Evolutionary conservation across 1,140 invertebrate genomes (phyloP), one percentile per base, ranked within the genome.

Genomic region (Ostrea denselamellosa): DNA sequence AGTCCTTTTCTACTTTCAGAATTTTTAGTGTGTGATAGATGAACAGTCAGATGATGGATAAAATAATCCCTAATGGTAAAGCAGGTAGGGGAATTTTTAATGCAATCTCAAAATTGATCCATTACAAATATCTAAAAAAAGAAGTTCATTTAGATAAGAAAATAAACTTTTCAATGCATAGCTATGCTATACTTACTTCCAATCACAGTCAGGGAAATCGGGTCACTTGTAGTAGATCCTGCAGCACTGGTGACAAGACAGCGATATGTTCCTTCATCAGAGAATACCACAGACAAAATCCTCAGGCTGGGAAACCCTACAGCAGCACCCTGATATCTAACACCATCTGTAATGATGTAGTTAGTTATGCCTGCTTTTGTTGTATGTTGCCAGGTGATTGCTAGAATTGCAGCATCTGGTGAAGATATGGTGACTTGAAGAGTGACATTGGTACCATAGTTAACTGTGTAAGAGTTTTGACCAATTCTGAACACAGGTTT

Each of bases 261-360:
- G 25, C 58, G 58, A 58, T 89, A 89, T 53, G 56, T 86, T 58
- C 88, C 88, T 34, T 81, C 85, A 68, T 89, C 88, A 84, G 17
- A n/a, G 19, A 62, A 56, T 5, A 52, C 44, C 28, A 85, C 51
- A 25, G 83, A 71, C 8, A 84, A 9, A 22, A 89, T 86, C 0
- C 28, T 89, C 85, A 89, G 62, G 25, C 58, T 83, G 25, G 88
- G 88, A n/a, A 81, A 83, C 5, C 62, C 62, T 12, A 85, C 53
- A 7, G 58, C 56, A 25, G 85, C 81, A 2, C 88, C 88, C 4
- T 53, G 53, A 56, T 89, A 89, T 71, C 86, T 89, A 17, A 68
- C 54, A 56, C 81, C 68, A 51, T 84, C 83, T 25, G 68, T 84
- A 10, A 83, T 68, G 44, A 87, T 56, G 25, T 84, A 53, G 22